These are phyloP conservation scores for Rhagophthalmus giganteus DNA, from an alignment of 2,888 invertebrate genomes.

Conservation along the genomic window DNA sequence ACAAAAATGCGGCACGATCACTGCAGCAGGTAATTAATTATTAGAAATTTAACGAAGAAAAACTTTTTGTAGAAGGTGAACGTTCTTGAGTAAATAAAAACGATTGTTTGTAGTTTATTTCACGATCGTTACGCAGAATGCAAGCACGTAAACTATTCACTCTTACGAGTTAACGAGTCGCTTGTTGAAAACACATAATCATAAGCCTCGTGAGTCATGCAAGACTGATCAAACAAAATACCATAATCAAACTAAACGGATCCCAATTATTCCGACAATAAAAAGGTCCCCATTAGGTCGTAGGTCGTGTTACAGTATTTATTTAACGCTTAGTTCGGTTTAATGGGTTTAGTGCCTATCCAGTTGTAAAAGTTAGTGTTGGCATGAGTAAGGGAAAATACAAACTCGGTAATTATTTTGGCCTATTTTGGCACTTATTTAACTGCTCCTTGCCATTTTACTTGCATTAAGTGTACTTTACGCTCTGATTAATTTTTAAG, in stretches of 20 bases:
- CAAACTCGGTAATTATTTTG: conserved; percentile 11
- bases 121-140: too few relatives aligned
- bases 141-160: too few relatives aligned
- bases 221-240: conserved; percentile 23
- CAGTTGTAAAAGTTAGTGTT: conserved; percentile 1
- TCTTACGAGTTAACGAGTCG: background rate
- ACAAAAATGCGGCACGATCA: too few relatives aligned
- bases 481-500: conserved; percentile 14
- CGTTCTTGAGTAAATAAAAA: too few relatives aligned
- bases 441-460: conserved; percentile 1
- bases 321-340: conserved; percentile 6
- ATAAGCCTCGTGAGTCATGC: conserved; percentile 19
- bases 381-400: conserved; percentile 9
- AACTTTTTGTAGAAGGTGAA: too few relatives aligned
- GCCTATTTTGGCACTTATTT: background rate
- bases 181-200: conserved; percentile 9
- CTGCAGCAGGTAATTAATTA: too few relatives aligned
- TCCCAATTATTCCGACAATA: conserved; percentile 18
- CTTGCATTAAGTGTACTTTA: conserved; percentile 4
- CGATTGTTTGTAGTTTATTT: too few relatives aligned
- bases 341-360: background rate
- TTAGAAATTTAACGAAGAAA: too few relatives aligned
- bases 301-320: conserved; percentile 14
- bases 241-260: conserved; percentile 18
- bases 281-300: conserved; percentile 12